These are phyloP conservation scores for Eupithecia insigniata DNA, from an alignment of 2,888 invertebrate species.

Conservation along the genomic window DNA sequence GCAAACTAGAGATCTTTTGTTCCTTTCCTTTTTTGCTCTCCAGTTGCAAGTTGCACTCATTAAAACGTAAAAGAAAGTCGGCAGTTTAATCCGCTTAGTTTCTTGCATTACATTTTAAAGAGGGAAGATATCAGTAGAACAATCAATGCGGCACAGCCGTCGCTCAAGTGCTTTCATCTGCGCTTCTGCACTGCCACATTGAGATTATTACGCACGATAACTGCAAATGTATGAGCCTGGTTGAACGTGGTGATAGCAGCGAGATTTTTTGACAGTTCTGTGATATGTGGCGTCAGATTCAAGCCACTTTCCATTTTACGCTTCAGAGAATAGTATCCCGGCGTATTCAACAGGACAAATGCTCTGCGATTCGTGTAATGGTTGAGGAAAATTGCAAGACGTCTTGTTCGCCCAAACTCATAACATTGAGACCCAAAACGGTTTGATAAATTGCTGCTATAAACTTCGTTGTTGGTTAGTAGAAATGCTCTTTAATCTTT, in stretches of 20 bases:
- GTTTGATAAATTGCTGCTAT: slow-evolving; percentile 7
- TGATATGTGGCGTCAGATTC: slow-evolving; percentile 30
- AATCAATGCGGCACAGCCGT: slow-evolving; percentile 48
- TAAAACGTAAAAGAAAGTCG: slow-evolving; percentile 33
- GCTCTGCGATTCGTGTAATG: slow-evolving; percentile 25
- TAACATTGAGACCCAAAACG: slow-evolving; percentile 7
- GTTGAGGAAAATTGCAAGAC: slow-evolving; percentile 28
- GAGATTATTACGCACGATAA: slow-evolving; percentile 57
- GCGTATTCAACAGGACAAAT: slow-evolving; percentile 21
- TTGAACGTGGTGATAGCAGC: slow-evolving; percentile 46
- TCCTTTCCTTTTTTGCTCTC: slow-evolving; percentile 24
- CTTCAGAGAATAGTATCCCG: slow-evolving; percentile 13
- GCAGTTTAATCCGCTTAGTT: slow-evolving; percentile 25
- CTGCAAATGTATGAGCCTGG: slow-evolving; percentile 37
- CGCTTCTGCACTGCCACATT: slow-evolving; percentile 42
- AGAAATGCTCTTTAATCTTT: slow-evolving; percentile 10
- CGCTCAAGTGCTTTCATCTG: slow-evolving; percentile 49
- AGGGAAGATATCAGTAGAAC: slow-evolving; percentile 50
- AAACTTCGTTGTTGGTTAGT: slow-evolving; percentile 3
- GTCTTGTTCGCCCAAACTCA: slow-evolving; percentile 17
- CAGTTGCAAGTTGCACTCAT: slow-evolving; percentile 33
- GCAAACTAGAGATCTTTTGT: slow-evolving; percentile 34
- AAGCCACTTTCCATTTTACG: slow-evolving; percentile 28
- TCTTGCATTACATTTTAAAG: background rate
- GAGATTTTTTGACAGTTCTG: slow-evolving; percentile 44